phyloP scores from a whole-genome alignment of 2,888 invertebrate species.

The Agriopis marginaria region DNA sequence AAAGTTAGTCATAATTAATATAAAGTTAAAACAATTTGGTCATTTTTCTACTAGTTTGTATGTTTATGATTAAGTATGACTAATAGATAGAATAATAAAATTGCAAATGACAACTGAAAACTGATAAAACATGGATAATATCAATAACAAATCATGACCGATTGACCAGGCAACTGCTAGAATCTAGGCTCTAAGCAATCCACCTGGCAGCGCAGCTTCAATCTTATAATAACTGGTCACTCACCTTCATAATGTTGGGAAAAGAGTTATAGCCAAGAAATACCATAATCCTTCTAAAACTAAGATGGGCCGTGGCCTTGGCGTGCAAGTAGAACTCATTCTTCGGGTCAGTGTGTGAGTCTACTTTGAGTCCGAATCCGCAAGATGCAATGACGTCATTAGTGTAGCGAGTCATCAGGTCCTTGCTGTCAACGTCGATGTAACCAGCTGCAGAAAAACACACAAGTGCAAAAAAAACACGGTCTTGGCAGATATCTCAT shows the following conservation, averaged over 20 bases:
- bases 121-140: too few species aligned
- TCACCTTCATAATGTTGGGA: constrained; percentile 48
- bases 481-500: background rate
- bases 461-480: background rate
- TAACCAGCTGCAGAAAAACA: constrained; percentile 44
- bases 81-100: too few species aligned
- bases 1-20: too few species aligned
- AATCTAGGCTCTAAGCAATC: too few species aligned
- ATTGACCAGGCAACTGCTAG: too few species aligned
- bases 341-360: constrained; percentile 81
- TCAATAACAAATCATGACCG: too few species aligned
- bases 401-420: constrained; percentile 73
- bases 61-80: too few species aligned
- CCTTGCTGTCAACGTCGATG: constrained; percentile 71
- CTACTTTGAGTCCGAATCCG: constrained; percentile 81
- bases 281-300: constrained; percentile 47
- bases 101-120: too few species aligned
- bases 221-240: background rate
- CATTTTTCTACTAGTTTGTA: too few species aligned
- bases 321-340: constrained; percentile 85
- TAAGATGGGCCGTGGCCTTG: constrained; percentile 70
- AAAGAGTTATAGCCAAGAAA: constrained; percentile 48
- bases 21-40: too few species aligned
- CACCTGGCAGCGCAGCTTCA: too few species aligned
- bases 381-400: constrained; percentile 84